Evolutionary conservation across 2,113 vertebrate species (phyloP).

Genomic region (Dipodomys merriami): DNA sequence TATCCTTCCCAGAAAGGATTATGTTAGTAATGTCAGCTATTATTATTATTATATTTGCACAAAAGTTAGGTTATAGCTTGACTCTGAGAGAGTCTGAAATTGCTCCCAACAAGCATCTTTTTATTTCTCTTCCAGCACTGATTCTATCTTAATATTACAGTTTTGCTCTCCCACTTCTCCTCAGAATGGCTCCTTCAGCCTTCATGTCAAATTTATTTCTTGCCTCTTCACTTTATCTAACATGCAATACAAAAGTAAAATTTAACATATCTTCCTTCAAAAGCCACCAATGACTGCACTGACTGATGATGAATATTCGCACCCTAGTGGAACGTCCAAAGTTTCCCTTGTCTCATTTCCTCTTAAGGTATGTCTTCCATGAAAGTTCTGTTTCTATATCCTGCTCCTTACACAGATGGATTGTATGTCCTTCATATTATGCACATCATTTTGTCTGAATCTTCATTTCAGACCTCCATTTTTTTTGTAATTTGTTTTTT

Average conservation of each 20-base stretch:
- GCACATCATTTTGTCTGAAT: neutral
- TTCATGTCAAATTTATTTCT: conserved; percentile 2
- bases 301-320: neutral
- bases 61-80: neutral
- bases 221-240: neutral
- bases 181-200: conserved; percentile 13
- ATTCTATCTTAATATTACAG: neutral
- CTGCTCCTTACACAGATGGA: neutral
- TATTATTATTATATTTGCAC: conserved; percentile 1
- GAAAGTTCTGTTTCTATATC: neutral
- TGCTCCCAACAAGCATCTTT: neutral
- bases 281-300: neutral
- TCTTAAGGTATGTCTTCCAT: neutral
- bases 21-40: neutral
- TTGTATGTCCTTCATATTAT: neutral
- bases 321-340: neutral
- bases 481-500: conserved; percentile 24
- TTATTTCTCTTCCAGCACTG: neutral
- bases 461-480: neutral
- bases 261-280: neutral
- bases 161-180: neutral
- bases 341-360: neutral
- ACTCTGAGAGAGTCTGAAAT: neutral
- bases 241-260: neutral
- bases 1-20: neutral